These are phyloP conservation scores for Agrochola lychnidis DNA, from an alignment of 2,888 invertebrate genomes.

Conservation along the genomic window DNA sequence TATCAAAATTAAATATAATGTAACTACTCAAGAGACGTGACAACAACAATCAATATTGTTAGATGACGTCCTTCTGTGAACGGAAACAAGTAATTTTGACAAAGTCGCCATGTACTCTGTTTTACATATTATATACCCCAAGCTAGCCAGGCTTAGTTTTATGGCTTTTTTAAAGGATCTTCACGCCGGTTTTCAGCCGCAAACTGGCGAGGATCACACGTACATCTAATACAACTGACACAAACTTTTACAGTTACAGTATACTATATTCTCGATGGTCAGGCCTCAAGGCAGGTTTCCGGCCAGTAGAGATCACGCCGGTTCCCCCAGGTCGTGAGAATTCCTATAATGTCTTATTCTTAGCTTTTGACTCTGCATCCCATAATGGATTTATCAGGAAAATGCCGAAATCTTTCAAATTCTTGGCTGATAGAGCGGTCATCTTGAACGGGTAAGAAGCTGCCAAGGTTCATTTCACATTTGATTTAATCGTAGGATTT, in stretches of 20 bases:
- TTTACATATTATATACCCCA: too few species aligned
- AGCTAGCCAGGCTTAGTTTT: neutral
- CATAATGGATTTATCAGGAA: conserved; percentile 95
- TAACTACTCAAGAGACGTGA: neutral
- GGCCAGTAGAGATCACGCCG: conserved; percentile 47
- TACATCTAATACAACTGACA: neutral
- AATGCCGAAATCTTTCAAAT: conserved; percentile 93
- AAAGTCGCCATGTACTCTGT: neutral
- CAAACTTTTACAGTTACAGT: conserved; percentile 13
- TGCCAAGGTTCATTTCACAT: neutral
- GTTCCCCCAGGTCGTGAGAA: conserved; percentile 64
- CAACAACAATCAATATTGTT: neutral
- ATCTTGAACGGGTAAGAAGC: conserved; percentile 57
- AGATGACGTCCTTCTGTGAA: neutral
- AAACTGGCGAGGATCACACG: neutral
- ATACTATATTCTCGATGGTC: conserved; percentile 74
- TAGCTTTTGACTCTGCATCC: conserved; percentile 97
- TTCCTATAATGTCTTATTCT: conserved; percentile 93
- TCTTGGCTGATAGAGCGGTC: conserved; percentile 87
- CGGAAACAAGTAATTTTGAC: neutral
- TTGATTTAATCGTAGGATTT: neutral
- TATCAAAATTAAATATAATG: neutral
- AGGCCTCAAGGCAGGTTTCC: conserved; percentile 77
- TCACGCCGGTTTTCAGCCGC: neutral
- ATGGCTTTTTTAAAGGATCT: neutral